Conservation (phyloP, 2,888 invertebrate genomes). For the Coelogynopora nodosa region DNA sequence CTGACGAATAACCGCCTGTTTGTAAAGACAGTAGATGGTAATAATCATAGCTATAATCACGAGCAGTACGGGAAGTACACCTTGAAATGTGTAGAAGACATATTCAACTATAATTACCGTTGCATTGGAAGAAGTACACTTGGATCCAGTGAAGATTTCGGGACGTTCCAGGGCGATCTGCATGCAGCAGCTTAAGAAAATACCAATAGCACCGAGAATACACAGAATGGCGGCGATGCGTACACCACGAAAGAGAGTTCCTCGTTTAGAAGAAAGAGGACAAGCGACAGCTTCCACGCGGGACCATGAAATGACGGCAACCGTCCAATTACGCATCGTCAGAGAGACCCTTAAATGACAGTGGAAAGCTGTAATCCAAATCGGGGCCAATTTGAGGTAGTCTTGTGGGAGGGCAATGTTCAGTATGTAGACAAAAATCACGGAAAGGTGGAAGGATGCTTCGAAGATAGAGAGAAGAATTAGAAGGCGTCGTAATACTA, state of each 20-base stretch:
- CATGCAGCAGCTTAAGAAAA: neutral
- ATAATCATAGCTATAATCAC: too few species aligned
- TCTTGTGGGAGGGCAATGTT: too few species aligned
- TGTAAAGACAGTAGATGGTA: too few species aligned
- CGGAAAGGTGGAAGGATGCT: too few species aligned
- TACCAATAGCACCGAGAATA: neutral
- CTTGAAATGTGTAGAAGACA: constrained; percentile 41
- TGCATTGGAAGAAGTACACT: too few species aligned
- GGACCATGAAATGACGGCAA: constrained; percentile 41
- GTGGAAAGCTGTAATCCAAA: too few species aligned
- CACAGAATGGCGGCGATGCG: neutral
- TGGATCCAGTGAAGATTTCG: neutral
- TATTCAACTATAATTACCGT: constrained; percentile 33
- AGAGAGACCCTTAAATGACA: constrained; percentile 32
- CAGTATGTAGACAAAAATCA: too few species aligned
- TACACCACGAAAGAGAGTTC: neutral
- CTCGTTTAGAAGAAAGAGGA: constrained; percentile 36
- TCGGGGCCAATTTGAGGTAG: too few species aligned
- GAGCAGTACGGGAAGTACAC: too few species aligned
- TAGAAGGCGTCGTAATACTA: too few species aligned
- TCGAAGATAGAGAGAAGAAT: too few species aligned
- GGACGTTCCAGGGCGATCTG: neutral
- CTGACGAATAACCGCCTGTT: too few species aligned
- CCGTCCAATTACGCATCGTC: constrained; percentile 40
- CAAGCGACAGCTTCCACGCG: constrained; percentile 40